A percentile compares a stretch with the other conserved stretches of the same genome.
Conservation (phyloP, 2,888 invertebrate species). For the Bellardia pandia region DNA sequence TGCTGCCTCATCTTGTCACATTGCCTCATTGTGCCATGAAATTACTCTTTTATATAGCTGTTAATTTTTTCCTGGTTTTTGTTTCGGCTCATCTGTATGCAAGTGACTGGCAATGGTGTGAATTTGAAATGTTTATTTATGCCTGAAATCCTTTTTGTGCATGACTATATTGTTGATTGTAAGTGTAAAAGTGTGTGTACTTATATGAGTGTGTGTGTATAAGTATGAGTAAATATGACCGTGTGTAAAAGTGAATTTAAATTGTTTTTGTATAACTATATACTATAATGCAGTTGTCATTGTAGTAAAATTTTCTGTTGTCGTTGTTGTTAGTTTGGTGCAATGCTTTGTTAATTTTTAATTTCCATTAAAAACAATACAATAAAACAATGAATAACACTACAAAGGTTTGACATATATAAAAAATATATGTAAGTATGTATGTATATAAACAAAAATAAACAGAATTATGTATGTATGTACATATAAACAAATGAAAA, state of each 20-base stretch:
- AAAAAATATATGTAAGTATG: neutral
- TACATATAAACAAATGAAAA: neutral
- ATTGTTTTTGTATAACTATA: neutral
- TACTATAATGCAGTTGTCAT: slow-evolving; percentile 32
- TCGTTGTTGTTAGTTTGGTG: slow-evolving; percentile 29
- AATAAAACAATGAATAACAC: slow-evolving; percentile 26
- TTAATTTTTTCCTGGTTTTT: neutral
- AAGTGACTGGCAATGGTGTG: slow-evolving; percentile 21
- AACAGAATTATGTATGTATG: neutral
- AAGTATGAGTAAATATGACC: neutral
- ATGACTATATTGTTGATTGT: slow-evolving; percentile 1
- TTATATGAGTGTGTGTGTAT: neutral
- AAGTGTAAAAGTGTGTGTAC: neutral
- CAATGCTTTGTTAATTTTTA: slow-evolving; percentile 62
- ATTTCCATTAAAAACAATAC: slow-evolving; percentile 57
- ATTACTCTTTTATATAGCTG: neutral
- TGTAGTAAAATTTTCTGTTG: neutral
- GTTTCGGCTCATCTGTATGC: slow-evolving; percentile 18
- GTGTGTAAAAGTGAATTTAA: neutral
- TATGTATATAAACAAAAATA: neutral
- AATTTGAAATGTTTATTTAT: slow-evolving; percentile 49
- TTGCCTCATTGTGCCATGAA: neutral
- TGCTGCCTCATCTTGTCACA: no score
- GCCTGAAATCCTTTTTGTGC: slow-evolving; percentile 25
- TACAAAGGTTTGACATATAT: slow-evolving; percentile 2